Conservation (phyloP, 2,888 invertebrate genomes). For the Coleophora deauratella region DNA sequence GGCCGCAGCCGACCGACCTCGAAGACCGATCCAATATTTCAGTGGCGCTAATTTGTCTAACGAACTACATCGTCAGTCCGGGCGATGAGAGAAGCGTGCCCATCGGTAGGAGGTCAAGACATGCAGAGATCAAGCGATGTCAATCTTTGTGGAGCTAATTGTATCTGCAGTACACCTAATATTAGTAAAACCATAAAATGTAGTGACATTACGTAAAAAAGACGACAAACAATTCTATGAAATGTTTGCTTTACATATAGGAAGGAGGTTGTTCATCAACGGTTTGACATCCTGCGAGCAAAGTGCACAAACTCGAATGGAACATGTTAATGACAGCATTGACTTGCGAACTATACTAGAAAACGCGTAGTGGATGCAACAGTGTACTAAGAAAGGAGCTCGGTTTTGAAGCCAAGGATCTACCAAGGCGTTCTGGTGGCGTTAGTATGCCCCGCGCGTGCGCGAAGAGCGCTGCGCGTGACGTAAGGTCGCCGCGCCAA, state of each 20-base stretch:
- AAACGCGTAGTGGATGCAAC: slow-evolving; percentile 54
- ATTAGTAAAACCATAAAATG: no score
- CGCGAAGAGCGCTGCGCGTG: slow-evolving; percentile 57
- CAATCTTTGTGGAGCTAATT: slow-evolving; percentile 6
- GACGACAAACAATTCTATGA: no score
- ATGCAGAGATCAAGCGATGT: slow-evolving; percentile 16
- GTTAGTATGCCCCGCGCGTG: slow-evolving; percentile 68
- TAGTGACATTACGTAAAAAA: no score
- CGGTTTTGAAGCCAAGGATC: slow-evolving; percentile 74
- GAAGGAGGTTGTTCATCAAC: slow-evolving; percentile 8
- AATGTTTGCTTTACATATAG: neutral
- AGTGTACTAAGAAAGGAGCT: slow-evolving; percentile 67
- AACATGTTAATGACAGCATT: slow-evolving; percentile 12
- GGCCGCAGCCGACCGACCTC: slow-evolving; percentile 9
- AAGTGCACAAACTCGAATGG: slow-evolving; percentile 4
- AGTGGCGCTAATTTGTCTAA: slow-evolving; percentile 18
- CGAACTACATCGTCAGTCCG: slow-evolving; percentile 16
- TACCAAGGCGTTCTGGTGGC: slow-evolving; percentile 63
- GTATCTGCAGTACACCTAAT: no score
- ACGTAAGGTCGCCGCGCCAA: slow-evolving; percentile 59
- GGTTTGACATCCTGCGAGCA: slow-evolving; percentile 7
- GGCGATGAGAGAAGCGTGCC: slow-evolving; percentile 17
- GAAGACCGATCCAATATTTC: slow-evolving; percentile 21
- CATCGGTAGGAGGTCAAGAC: slow-evolving; percentile 23
- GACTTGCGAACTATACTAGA: slow-evolving; percentile 31